Percentiles rank a stretch among this genome's conserved stretches.
Evolutionary conservation across 2,797 vertebrate genomes (phyloP).

Genomic region (Cygnus olor): DNA sequence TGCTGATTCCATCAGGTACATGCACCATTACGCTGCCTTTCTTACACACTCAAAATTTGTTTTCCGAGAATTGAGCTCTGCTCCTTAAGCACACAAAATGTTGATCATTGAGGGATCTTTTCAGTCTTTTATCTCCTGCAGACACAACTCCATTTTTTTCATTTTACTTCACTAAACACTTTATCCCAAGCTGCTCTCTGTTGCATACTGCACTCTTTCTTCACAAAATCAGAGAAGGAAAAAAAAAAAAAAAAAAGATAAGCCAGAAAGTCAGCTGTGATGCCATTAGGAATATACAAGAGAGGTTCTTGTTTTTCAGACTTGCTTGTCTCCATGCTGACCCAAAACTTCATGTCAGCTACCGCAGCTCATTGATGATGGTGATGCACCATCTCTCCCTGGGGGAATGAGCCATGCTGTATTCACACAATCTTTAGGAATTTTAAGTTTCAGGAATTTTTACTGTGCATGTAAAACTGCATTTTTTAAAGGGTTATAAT

Average conservation of each 20-base stretch:
- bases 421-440: not conserved
- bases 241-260: not conserved
- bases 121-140: not conserved
- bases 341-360: not conserved
- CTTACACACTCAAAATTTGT: not conserved
- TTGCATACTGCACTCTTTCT: not conserved
- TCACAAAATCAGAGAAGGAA: not conserved
- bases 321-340: not conserved
- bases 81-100: not conserved
- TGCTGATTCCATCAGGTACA: not conserved
- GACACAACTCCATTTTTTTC: not conserved
- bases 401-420: not conserved
- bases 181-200: not conserved
- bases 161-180: not conserved
- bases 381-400: not conserved
- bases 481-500: slow-evolving; percentile 13
- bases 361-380: not conserved
- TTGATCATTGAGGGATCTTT: not conserved
- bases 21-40: not conserved
- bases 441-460: slow-evolving; percentile 3
- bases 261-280: not conserved
- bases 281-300: not conserved
- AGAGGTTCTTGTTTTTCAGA: not conserved
- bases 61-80: not conserved
- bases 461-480: slow-evolving; percentile 3